A percentile compares a stretch with the other conserved stretches of the same genome.
Evolutionary conservation across 1,140 invertebrate genomes (phyloP).

Genomic region (Leptopilina clavipes): DNA sequence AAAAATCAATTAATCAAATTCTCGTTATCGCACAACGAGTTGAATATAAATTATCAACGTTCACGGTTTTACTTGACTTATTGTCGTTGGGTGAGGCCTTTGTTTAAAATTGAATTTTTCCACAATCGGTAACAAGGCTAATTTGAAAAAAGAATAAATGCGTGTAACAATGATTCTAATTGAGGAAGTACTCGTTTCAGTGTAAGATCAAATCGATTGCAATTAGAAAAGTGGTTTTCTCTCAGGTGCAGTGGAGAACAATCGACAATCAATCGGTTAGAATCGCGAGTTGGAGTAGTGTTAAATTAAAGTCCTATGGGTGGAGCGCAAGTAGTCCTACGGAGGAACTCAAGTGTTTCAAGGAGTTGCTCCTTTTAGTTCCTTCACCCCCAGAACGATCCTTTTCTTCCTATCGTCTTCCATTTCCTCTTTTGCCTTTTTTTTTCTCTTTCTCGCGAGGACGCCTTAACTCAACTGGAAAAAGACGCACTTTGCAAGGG

Average conservation of each 20-base stretch:
- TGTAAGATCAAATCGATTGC: conserved; percentile 7
- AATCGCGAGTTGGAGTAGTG: conserved; percentile 18
- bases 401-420: conserved; percentile 13
- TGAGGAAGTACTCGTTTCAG: conserved; percentile 2
- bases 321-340: conserved; percentile 20
- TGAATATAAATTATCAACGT: conserved; percentile 4
- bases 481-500: conserved; percentile 29
- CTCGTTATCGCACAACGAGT: conserved; percentile 18
- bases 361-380: conserved; percentile 29
- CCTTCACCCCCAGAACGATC: background rate
- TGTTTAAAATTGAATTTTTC: background rate
- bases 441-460: background rate
- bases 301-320: conserved; percentile 29
- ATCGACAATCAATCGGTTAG: conserved; percentile 29
- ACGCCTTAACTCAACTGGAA: conserved; percentile 11
- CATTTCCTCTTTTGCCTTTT: background rate
- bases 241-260: background rate
- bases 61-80: background rate
- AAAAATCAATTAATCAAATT: conserved; percentile 26
- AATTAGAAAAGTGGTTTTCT: conserved; percentile 1
- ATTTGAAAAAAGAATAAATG: background rate
- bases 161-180: conserved; percentile 18
- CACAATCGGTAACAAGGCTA: background rate
- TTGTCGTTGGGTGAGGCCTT: background rate
- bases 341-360: conserved; percentile 15